Base-by-base conservation (phyloP, 2,888 invertebrate genomes). In the Scaptomyza flava region DNA sequence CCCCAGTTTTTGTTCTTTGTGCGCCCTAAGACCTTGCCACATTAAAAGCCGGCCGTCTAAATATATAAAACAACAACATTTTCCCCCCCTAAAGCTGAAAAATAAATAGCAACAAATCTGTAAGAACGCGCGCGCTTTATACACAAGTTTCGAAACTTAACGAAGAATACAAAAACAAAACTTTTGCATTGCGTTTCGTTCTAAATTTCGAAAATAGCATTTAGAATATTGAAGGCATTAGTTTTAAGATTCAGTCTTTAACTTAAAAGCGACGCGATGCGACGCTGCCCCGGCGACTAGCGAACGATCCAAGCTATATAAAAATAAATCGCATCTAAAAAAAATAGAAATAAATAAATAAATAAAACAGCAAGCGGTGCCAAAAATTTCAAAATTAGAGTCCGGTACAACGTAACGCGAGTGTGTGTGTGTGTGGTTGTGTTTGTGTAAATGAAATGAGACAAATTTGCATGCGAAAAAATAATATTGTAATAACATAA, bases 331-430 rank as follows among this genome's bases (percentile, higher is more conserved):
- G 57, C 68, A 65, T 36, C 64, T 17, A 54, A 53, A 56, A 54
- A 62, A 70, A 54, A 51, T 17, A 17, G 17, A 17, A 17, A 17
- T 17, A 46, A 46, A 58, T 14, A 61, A 66, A 34, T 50, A 63
- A 38, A 57, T 48, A 58, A 53, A 57, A 53, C 43, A 69, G 67
- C 61, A 68, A 65, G 48, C 86, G 58, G 86, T 83, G 82, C 82
- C 82, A 83, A 83, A 87, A 76, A 77, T 79, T 82, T 82, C 86
- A 87, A 87, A 87, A 83, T 85, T 85, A 87, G 82, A 87, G 88
- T 81, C 86, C 78, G 60, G 62, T 68, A 72, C 46, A 80, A 67
- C 71, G 81, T 69, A 56, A 62, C 61, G 23, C 3, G 3, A 4
- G 64, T 73, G 62, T 33, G 50, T 59, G 48, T 65, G 45, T 36